Conservation (phyloP, 2,113 vertebrate genomes). For the Alligator sinensis region DNA sequence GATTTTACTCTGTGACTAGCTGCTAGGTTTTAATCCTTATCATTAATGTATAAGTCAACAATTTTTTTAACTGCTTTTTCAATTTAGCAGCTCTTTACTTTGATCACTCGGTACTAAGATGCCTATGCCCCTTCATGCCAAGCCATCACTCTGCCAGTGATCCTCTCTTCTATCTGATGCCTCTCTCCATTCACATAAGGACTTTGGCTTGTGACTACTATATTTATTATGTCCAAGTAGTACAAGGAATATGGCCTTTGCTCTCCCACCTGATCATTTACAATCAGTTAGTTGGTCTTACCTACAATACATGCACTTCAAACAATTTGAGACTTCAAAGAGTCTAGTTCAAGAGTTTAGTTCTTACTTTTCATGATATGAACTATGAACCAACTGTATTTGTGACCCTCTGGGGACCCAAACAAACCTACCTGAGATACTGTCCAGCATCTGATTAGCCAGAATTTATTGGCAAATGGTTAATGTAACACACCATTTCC, state of each 20-base stretch:
- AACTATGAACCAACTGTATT: not conserved
- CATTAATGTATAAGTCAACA: not conserved
- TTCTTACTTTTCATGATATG: not conserved
- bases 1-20: not conserved
- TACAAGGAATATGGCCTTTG: not conserved
- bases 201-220: not conserved
- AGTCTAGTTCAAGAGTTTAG: not conserved
- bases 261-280: not conserved
- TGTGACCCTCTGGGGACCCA: not conserved
- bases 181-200: not conserved
- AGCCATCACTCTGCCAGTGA: not conserved
- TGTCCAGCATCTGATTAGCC: not conserved
- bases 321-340: not conserved
- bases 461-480: not conserved
- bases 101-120: not conserved
- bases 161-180: not conserved
- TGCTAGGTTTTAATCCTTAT: not conserved
- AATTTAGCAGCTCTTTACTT: not conserved
- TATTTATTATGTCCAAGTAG: not conserved
- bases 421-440: not conserved
- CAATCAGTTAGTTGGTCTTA: not conserved
- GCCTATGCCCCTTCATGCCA: not conserved
- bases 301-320: not conserved
- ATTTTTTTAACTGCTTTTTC: not conserved
- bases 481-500: conserved; percentile 5